These are phyloP conservation scores for Callipepla squamata DNA, from an alignment of 2,113 vertebrate species.

Conservation along the genomic window DNA sequence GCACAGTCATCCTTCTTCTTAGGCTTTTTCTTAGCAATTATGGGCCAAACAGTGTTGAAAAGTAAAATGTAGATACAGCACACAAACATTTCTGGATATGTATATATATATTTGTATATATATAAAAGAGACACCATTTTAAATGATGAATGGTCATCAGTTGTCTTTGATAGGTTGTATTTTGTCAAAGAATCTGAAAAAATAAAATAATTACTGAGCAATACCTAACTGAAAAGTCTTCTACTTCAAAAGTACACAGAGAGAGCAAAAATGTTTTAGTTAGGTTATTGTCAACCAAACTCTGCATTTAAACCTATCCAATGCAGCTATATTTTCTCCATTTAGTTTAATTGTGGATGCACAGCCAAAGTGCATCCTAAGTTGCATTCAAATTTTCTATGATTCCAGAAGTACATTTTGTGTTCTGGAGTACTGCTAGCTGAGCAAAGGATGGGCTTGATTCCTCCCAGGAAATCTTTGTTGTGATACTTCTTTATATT, in stretches of 20 bases:
- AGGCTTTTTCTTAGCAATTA: background rate
- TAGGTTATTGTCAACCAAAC: background rate
- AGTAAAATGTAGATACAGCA: background rate
- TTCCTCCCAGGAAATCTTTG: background rate
- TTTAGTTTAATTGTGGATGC: background rate
- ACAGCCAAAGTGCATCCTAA: background rate
- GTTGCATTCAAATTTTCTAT: background rate
- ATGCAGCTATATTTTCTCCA: background rate
- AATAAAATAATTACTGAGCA: background rate
- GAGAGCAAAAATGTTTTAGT: background rate
- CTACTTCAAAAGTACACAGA: accelerated
- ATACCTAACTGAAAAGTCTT: background rate
- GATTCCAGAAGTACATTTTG: background rate
- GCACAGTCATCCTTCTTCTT: background rate
- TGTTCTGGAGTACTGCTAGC: background rate
- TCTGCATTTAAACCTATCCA: background rate
- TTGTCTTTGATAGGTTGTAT: background rate
- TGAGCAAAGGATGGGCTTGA: background rate
- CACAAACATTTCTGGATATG: background rate
- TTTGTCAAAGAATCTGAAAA: background rate
- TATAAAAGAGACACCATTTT: background rate
- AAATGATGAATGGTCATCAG: background rate
- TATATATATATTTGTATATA: background rate
- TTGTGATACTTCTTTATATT: background rate
- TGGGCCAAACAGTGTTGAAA: background rate